phyloP scores from a whole-genome alignment of 2,888 invertebrate species.

The Malthinus seriepunctatus region DNA sequence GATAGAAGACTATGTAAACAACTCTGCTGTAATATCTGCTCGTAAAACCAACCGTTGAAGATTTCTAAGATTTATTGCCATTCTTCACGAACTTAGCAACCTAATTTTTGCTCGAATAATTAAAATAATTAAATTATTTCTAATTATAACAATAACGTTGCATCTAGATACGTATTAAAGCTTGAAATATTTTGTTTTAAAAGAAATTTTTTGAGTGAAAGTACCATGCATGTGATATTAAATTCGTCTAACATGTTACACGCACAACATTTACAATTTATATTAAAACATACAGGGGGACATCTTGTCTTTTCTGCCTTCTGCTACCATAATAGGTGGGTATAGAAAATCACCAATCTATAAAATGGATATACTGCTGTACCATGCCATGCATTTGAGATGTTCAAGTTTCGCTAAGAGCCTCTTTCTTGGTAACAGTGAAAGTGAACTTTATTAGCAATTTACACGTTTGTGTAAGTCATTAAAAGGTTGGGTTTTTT shows the following conservation, averaged over 20 bases:
- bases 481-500: too few relatives aligned
- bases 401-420: conserved; percentile 13
- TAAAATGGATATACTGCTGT: conserved; percentile 10
- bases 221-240: conserved; percentile 1
- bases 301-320: conserved; percentile 9
- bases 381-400: conserved; percentile 7
- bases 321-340: conserved; percentile 12
- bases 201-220: conserved; percentile 10
- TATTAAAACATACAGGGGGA: conserved; percentile 5
- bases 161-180: too few relatives aligned
- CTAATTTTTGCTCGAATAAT: too few relatives aligned
- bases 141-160: too few relatives aligned
- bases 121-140: too few relatives aligned
- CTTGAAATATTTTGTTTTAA: neutral
- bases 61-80: too few relatives aligned
- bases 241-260: conserved; percentile 1
- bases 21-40: too few relatives aligned
- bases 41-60: too few relatives aligned
- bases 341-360: conserved; percentile 13
- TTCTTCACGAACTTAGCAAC: too few relatives aligned
- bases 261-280: conserved; percentile 4
- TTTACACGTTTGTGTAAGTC: conserved; percentile 2
- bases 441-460: conserved; percentile 14
- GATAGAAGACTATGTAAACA: too few relatives aligned
- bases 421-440: conserved; percentile 3